A percentile compares a stretch with the other conserved stretches of the same genome.
These are phyloP conservation scores for Oreochromis aureus DNA, from an alignment of 2,113 vertebrate species.

Conservation along the genomic window DNA sequence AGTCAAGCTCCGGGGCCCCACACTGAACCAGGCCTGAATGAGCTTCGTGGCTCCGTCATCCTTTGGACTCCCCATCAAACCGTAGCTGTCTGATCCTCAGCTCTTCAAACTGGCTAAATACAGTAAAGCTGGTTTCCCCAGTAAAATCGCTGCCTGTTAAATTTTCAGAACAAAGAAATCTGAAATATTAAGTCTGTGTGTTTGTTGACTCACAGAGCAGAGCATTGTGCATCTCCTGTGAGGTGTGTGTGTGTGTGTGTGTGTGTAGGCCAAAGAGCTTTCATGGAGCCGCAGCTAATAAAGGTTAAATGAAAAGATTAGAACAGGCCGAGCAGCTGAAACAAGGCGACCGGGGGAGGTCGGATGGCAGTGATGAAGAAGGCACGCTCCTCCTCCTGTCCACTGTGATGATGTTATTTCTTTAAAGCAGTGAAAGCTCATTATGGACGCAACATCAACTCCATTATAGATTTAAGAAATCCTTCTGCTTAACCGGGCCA, in stretches of 20 bases:
- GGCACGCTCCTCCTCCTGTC: neutral
- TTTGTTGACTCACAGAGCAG: neutral
- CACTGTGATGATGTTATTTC: neutral
- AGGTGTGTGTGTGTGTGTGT: neutral
- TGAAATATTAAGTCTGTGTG: neutral
- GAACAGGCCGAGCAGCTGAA: neutral
- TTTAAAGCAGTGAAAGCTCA: constrained; percentile 3
- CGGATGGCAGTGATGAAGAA: neutral
- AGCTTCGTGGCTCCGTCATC: neutral
- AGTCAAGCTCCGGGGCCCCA: neutral
- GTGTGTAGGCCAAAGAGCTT: neutral
- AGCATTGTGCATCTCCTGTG: neutral
- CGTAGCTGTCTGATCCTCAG: neutral
- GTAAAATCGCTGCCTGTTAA: neutral
- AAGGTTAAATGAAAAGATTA: constrained; percentile 31
- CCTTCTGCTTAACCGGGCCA: constrained; percentile 21
- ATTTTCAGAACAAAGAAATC: neutral
- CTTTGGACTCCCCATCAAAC: neutral
- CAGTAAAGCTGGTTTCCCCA: neutral
- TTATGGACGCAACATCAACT: constrained; percentile 39
- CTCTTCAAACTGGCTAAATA: neutral
- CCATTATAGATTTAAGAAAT: constrained; percentile 41
- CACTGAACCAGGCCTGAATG: neutral
- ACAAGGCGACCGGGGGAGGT: neutral
- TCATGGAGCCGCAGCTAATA: neutral